Evolutionary conservation across 2,797 vertebrate species (phyloP).

Genomic region (Bradypodion ventrale): DNA sequence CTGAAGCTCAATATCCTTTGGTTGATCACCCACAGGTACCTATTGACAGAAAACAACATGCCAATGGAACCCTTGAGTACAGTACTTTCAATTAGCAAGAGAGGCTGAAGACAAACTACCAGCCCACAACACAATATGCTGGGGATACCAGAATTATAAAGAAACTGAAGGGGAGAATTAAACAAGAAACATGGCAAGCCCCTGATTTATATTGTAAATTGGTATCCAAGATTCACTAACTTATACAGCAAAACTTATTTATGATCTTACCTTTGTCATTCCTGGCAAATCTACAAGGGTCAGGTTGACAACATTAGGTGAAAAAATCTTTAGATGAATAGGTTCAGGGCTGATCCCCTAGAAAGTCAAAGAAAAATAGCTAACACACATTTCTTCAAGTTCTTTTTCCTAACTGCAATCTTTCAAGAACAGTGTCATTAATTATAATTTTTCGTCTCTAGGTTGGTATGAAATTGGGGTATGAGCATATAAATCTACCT

Average conservation of each 20-base stretch:
- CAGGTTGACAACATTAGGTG: conserved; percentile 95
- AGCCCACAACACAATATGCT: not conserved
- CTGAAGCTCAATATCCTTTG: conserved; percentile 96
- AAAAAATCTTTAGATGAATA: conserved; percentile 98
- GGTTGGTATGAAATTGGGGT: not conserved
- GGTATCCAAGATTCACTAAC: not conserved
- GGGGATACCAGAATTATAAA: too few relatives aligned
- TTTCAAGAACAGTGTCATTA: conserved; percentile 4
- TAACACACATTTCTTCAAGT: not conserved
- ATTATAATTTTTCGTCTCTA: not conserved
- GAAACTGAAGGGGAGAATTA: not conserved
- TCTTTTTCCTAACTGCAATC: not conserved
- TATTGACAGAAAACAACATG: conserved; percentile 54
- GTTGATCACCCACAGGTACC: conserved; percentile 98
- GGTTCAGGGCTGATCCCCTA: conserved; percentile 98
- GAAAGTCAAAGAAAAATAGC: conserved; percentile 47
- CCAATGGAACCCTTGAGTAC: not conserved
- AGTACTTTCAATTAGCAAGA: not conserved
- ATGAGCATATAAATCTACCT: not conserved
- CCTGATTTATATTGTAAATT: not conserved
- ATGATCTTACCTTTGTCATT: conserved; percentile 91
- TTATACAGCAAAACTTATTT: not conserved
- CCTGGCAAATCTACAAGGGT: conserved; percentile 98
- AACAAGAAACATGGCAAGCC: not conserved
- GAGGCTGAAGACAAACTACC: not conserved